Base-by-base conservation (phyloP, 2,113 vertebrate genomes). In the Pipra filicauda region DNA sequence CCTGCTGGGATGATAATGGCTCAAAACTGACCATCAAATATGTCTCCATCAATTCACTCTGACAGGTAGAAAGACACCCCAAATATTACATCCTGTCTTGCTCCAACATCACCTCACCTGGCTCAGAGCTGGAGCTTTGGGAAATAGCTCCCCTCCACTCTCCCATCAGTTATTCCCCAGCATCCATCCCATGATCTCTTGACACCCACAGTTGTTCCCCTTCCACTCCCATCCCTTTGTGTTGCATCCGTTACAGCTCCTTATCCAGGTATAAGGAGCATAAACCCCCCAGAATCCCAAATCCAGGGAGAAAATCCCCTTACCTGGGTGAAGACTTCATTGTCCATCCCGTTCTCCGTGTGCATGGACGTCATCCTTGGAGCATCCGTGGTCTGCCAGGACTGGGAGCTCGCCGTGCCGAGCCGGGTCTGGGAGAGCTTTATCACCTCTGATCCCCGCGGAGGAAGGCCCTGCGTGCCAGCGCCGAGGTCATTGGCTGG, bases 241-340 rank as follows among this genome's bases (percentile, higher is more conserved):
- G 5, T 20, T 1, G 0, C 21, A 9, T 5, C 65, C 23, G 0
- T 8, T 0, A 0, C 21, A 9, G 27, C 22, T 43, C 44, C 49
- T 58, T 11, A 15, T 5, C 35, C 73, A 28, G 28, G 22, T 15
- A 8, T 18, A 8, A 46, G 27, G 31, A 58, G 31, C 17, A 21
- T 14, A 16, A 83, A 30, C 13, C 33, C 6, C 51, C 51, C 23
- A 12, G 2, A 9, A 11, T 2, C 49, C 43, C 14, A 10, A 85
- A 55, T 3, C 54, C 51, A 5, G 21, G 12, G 41, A 7, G 6
- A 43, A 67, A 61, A 61, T 35, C 48, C 65, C 75, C 84, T 86
- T 78, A 96, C 96, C 95, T 74, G 89, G 39, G 6, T 1, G 59
- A 96, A 92, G 91, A 9, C 28, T 3, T 69, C 5, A 5, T 20